Percentiles rank a stretch among this genome's conserved stretches.
Conservation (phyloP, 1,140 invertebrate genomes). For the Pseudomyrmex dendroicus region DNA sequence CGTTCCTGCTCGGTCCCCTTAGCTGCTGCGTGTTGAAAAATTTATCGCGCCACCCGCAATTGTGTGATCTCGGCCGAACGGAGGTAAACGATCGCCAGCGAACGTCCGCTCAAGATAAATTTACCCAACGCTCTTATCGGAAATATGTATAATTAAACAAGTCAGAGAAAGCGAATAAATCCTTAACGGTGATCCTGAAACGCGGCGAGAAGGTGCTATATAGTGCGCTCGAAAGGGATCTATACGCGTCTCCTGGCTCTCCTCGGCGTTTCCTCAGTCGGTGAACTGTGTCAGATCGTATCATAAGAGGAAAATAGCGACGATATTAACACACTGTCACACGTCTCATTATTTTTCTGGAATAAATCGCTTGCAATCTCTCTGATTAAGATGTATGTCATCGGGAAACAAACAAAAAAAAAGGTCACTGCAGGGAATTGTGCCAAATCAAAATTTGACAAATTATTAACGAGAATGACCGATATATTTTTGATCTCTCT, state of each 20-base stretch:
- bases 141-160: constrained; percentile 1
- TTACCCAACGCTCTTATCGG: neutral
- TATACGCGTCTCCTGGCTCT: neutral
- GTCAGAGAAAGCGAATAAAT: neutral
- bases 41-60: neutral
- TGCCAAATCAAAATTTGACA: neutral
- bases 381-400: neutral
- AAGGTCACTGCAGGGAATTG: neutral
- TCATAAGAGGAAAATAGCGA: neutral
- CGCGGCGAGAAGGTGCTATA: neutral
- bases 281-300: neutral
- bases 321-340: neutral
- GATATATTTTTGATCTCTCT: neutral
- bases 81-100: neutral
- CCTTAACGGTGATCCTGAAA: constrained; percentile 8
- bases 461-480: constrained; percentile 18
- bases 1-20: constrained; percentile 15
- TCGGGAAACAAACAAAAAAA: neutral
- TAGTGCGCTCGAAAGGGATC: neutral
- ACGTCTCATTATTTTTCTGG: neutral
- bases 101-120: too few species aligned
- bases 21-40: constrained; percentile 8
- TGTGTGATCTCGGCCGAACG: neutral
- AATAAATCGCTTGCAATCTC: neutral
- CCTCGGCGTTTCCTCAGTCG: neutral